These are phyloP conservation scores for Nesoenas mayeri DNA, from an alignment of 2,113 vertebrate genomes.

Conservation along the genomic window DNA sequence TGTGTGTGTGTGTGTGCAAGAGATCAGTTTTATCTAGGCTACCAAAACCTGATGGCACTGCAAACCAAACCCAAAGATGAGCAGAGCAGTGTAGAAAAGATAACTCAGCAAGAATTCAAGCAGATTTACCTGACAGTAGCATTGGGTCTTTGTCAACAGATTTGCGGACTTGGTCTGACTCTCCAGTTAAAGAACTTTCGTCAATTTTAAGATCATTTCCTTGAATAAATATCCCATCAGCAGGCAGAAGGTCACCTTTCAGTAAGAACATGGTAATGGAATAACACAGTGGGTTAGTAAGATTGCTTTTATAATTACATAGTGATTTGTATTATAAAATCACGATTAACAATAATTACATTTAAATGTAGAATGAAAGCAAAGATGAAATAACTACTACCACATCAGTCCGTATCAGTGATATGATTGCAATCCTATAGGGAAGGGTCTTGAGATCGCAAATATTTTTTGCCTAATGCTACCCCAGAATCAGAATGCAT, in stretches of 20 bases:
- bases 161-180: conserved; percentile 97
- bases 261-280: background rate
- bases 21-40: background rate
- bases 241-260: conserved; percentile 93
- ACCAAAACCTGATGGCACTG: background rate
- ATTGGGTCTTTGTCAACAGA: conserved; percentile 94
- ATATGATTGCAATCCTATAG: accelerated
- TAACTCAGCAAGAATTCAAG: background rate
- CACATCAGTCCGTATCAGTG: accelerated
- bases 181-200: conserved; percentile 96
- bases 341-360: background rate
- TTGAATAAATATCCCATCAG: conserved; percentile 95
- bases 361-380: background rate
- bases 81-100: background rate
- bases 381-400: background rate
- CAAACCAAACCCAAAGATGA: background rate
- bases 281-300: background rate
- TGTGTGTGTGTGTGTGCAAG: background rate
- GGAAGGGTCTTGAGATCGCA: background rate
- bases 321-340: background rate
- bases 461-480: background rate
- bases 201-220: conserved; percentile 98
- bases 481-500: background rate
- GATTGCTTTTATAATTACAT: background rate
- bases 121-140: conserved; percentile 91